These are phyloP conservation scores for Cancer borealis DNA, from an alignment of 2,888 invertebrate genomes.

Conservation along the genomic window DNA sequence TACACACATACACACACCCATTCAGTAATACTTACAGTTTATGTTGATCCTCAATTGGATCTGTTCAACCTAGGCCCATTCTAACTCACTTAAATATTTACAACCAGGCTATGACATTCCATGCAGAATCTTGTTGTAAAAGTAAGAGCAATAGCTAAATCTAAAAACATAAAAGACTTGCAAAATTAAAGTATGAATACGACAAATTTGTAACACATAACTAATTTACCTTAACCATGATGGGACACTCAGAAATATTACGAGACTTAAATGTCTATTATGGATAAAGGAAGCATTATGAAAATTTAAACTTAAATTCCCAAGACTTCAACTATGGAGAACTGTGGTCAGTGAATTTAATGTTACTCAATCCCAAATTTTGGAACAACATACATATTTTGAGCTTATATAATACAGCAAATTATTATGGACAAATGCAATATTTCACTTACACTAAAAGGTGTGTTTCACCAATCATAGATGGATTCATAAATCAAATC, in stretches of 20 bases:
- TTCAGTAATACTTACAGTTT: constrained; percentile 29
- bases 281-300: neutral
- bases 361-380: neutral
- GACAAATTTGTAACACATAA: neutral
- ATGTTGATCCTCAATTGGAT: neutral
- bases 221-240: constrained; percentile 26
- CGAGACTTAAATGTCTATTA: neutral
- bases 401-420: neutral
- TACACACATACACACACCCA: neutral
- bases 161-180: constrained; percentile 31
- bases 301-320: neutral
- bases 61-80: constrained; percentile 13
- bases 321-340: neutral
- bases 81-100: constrained; percentile 3
- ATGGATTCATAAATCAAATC: neutral
- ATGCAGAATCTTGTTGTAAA: neutral
- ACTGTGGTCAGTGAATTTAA: neutral
- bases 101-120: constrained; percentile 4
- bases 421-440: neutral
- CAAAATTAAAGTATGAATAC: constrained; percentile 9
- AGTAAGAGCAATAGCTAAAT: neutral
- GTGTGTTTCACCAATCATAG: neutral
- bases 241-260: constrained; percentile 34
- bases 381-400: neutral
- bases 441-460: neutral